Evolutionary conservation across 2,888 invertebrate genomes (phyloP).

Genomic region (Cataglyphis rosenhaueri): DNA sequence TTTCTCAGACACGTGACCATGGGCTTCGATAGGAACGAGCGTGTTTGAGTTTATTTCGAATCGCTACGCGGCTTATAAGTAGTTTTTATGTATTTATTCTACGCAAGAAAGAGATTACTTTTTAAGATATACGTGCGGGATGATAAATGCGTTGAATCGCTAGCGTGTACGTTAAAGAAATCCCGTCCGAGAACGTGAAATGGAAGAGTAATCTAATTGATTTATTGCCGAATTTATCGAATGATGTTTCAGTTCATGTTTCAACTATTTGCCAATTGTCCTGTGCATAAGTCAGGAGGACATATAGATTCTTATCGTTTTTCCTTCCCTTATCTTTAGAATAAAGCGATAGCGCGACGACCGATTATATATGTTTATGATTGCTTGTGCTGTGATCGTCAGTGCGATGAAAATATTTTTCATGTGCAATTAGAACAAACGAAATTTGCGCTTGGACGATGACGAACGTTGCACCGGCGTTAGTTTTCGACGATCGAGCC

Average conservation of each 20-base stretch:
- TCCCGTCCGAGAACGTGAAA: constrained; percentile 62
- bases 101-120: constrained; percentile 17
- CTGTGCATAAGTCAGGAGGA: background rate
- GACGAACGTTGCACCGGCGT: constrained; percentile 29
- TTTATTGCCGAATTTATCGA: background rate
- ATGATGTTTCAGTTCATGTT: background rate
- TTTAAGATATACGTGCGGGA: background rate
- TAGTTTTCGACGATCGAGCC: constrained; percentile 64
- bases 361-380: constrained; percentile 4
- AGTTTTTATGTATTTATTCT: constrained; percentile 4
- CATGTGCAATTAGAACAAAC: constrained; percentile 24
- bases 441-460: constrained; percentile 40
- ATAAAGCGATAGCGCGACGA: background rate
- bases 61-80: constrained; percentile 22
- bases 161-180: constrained; percentile 40
- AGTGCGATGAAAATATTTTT: constrained; percentile 6
- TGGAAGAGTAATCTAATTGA: constrained; percentile 28
- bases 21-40: constrained; percentile 52
- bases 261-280: background rate
- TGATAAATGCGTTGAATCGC: constrained; percentile 23
- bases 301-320: constrained; percentile 6
- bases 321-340: constrained; percentile 35
- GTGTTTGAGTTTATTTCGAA: constrained; percentile 4
- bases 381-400: background rate
- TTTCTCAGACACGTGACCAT: constrained; percentile 86